Base-by-base conservation (phyloP, 1,140 invertebrate species). In the Elymnias hypermnestra region DNA sequence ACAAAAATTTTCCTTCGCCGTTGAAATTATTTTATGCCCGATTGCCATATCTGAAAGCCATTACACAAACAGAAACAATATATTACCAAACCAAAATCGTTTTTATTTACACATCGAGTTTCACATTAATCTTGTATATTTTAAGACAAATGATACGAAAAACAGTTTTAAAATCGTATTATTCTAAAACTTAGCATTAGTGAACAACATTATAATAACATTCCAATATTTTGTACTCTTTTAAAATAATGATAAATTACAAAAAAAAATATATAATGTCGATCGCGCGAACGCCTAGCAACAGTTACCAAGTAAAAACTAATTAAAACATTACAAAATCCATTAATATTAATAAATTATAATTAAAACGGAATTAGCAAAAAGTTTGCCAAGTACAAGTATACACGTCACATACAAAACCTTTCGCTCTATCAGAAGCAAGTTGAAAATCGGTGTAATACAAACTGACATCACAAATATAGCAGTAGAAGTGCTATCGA, bases 201-300 rank as follows among this genome's bases (percentile, higher is more conserved):
- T 63, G 72, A 83, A 75, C 68, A 67, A 72, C 73, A 79, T 45
- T 35, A 47, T 50, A 41, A 49, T 49, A 57, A 81, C 76, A 83
- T 83, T 79, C 74, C 72, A 81, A 83, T 83, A 83, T 79, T 83
- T 83, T 81, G 76, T 83, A 81, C 75, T 81, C 75, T 83, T 79
- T 33, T 78, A 82, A 83, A 83, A 77, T 79, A 74, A n/a, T 79
- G 72, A 83, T 83, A 83, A 83, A 83, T 81, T 83, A 83, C 76
- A 83, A 83, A 78, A 83, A 66, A 70, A 74, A 77, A 70, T 67
- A 64, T 64, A 46, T 72, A 74, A 44, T 54, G 67, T 46, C 63
- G 72, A 63, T 65, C 9, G 72, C 64, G 68, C 74, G 72, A 69
- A 72, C 72, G 19, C 19, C 6, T 21, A 21, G 3, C 19, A 4